Percentiles rank a stretch among this genome's conserved stretches.
These are phyloP conservation scores for Zootoca vivipara DNA, from an alignment of 2,113 vertebrate genomes.

Conservation along the genomic window DNA sequence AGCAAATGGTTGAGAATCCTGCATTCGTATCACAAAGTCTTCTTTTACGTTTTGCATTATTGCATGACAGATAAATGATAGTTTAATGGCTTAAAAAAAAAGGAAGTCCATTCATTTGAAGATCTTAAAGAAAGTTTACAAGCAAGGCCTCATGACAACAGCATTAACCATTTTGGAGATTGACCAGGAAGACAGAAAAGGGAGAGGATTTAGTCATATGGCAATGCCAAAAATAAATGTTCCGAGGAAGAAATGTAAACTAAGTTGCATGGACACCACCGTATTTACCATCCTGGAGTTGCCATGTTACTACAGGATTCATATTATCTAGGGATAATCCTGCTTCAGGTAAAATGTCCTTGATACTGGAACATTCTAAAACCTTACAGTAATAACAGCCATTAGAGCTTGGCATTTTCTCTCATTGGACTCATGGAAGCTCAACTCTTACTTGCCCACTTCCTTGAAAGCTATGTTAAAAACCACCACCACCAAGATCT, in stretches of 20 bases:
- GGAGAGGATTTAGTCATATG: accelerated
- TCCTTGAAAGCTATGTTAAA: not conserved
- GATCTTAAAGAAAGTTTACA: slow-evolving; percentile 6
- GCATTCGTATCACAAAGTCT: not conserved
- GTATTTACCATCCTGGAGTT: not conserved
- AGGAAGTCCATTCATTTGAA: not conserved
- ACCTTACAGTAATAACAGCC: not conserved
- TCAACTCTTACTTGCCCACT: not conserved
- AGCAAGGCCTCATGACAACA: not conserved
- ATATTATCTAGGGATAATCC: not conserved
- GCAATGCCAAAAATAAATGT: not conserved
- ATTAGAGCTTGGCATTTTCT: not conserved
- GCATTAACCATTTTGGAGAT: not conserved
- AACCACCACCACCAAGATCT: not conserved
- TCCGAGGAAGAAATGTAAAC: not conserved
- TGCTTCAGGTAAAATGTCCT: not conserved
- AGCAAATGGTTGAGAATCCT: not conserved
- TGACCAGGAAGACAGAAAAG: not conserved
- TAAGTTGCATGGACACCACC: not conserved
- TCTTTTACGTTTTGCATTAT: slow-evolving; percentile 3
- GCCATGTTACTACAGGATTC: not conserved
- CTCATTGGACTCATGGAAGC: not conserved
- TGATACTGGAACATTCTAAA: not conserved
- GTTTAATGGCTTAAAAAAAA: not conserved
- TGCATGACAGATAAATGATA: not conserved